Evolutionary conservation across 2,888 invertebrate genomes (phyloP).

Genomic region (Dioctria linearis): DNA sequence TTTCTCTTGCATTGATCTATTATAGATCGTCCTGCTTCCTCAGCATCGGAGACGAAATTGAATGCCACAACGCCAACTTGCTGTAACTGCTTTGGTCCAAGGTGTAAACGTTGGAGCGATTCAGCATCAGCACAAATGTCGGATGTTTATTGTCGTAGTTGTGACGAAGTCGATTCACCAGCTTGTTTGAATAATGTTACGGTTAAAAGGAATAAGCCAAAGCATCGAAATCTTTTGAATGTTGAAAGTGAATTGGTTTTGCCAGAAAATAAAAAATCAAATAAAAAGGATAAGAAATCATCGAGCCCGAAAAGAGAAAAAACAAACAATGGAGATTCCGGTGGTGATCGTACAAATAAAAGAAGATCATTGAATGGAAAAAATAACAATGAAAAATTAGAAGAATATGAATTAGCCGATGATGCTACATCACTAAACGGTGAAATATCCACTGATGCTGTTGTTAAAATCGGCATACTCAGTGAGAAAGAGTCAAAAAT

Average conservation of each 20-base stretch:
- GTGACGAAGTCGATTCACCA: slow-evolving; percentile 70
- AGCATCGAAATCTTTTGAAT: slow-evolving; percentile 67
- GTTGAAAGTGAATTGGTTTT: slow-evolving; percentile 70
- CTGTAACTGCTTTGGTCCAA: slow-evolving; percentile 68
- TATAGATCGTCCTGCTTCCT: slow-evolving; percentile 73
- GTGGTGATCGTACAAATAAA: slow-evolving; percentile 51
- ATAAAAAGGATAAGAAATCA: slow-evolving; percentile 37
- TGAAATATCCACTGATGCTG: slow-evolving; percentile 61
- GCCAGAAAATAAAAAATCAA: slow-evolving; percentile 60
- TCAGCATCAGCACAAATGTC: slow-evolving; percentile 72
- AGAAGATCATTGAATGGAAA: slow-evolving; percentile 61
- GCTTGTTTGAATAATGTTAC: slow-evolving; percentile 73
- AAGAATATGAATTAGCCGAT: slow-evolving; percentile 75
- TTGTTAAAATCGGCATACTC: slow-evolving; percentile 72
- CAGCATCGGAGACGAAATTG: slow-evolving; percentile 70
- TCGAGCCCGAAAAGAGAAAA: slow-evolving; percentile 56
- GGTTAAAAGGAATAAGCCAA: slow-evolving; percentile 65
- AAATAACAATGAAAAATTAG: slow-evolving; percentile 61
- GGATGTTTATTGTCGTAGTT: slow-evolving; percentile 75
- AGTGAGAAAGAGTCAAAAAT: slow-evolving; percentile 71
- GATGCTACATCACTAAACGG: slow-evolving; percentile 72
- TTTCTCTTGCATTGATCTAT: slow-evolving; percentile 62
- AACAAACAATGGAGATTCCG: neutral
- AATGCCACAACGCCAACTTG: slow-evolving; percentile 67
- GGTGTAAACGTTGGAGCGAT: slow-evolving; percentile 66